Conservation (phyloP, 2,888 invertebrate genomes). For the Protodeltote pygarga region DNA sequence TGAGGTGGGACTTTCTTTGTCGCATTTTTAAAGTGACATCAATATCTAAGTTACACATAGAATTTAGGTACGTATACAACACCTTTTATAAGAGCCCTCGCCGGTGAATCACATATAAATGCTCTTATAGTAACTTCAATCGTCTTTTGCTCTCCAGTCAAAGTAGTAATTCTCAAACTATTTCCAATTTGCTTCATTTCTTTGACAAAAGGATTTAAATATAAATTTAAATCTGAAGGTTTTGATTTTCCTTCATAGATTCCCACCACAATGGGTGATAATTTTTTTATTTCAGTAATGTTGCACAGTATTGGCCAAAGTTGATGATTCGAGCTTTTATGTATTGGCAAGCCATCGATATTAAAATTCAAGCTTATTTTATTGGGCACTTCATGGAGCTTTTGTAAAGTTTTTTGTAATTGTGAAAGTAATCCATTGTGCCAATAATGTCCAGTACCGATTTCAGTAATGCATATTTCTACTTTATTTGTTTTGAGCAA, state of each 20-base stretch:
- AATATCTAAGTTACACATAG: neutral
- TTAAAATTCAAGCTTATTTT: constrained; percentile 4
- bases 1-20: neutral
- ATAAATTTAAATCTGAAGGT: constrained; percentile 1
- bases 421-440: constrained; percentile 27
- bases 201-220: constrained; percentile 4
- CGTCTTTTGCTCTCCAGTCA: constrained; percentile 1
- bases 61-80: constrained; percentile 9
- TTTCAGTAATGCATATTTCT: constrained; percentile 1
- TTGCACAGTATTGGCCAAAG: constrained; percentile 14
- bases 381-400: constrained; percentile 1
- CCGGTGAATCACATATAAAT: constrained; percentile 21
- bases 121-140: constrained; percentile 15
- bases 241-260: constrained; percentile 12
- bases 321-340: constrained; percentile 25
- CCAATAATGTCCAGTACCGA: constrained; percentile 27
- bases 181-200: constrained; percentile 2
- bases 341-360: constrained; percentile 22
- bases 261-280: constrained; percentile 5
- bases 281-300: neutral
- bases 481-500: constrained; percentile 3
- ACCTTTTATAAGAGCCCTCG: constrained; percentile 9
- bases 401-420: constrained; percentile 11
- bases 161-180: neutral
- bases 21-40: neutral